phyloP scores from a whole-genome alignment of 2,888 invertebrate genomes.

The Leptura quadrifasciata region DNA sequence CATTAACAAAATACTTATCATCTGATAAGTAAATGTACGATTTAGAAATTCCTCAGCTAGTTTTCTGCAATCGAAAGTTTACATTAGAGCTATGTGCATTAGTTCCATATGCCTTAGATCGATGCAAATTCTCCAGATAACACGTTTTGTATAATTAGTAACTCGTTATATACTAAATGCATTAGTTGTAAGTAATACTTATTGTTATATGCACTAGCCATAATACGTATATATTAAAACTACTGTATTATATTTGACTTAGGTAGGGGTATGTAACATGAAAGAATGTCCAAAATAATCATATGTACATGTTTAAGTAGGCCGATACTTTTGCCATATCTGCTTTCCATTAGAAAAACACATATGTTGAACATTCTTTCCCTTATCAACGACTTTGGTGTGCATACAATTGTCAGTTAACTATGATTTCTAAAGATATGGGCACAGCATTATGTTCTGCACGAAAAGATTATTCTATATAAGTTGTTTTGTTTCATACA shows the following conservation, averaged over 20 bases:
- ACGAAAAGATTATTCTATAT: constrained; percentile 39
- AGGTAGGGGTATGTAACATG: not conserved
- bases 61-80: too few relatives aligned
- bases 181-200: too few relatives aligned
- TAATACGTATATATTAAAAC: not conserved
- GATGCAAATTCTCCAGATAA: too few relatives aligned
- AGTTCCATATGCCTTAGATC: too few relatives aligned
- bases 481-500: constrained; percentile 35
- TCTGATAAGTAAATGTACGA: too few relatives aligned
- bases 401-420: not conserved
- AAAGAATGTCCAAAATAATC: constrained; percentile 1
- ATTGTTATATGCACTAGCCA: not conserved
- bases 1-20: too few relatives aligned
- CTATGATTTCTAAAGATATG: not conserved
- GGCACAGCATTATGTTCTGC: constrained; percentile 32
- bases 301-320: constrained; percentile 1
- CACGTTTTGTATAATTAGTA: too few relatives aligned
- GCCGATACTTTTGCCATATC: not conserved
- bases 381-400: constrained; percentile 16
- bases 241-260: not conserved
- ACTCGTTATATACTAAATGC: too few relatives aligned
- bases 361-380: not conserved
- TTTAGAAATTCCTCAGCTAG: too few relatives aligned
- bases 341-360: not conserved
- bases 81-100: too few relatives aligned